Evolutionary conservation across 2,888 invertebrate genomes (phyloP), one percentile per base, ranked within the genome.

Genomic region (Cremastinae sp.): DNA sequence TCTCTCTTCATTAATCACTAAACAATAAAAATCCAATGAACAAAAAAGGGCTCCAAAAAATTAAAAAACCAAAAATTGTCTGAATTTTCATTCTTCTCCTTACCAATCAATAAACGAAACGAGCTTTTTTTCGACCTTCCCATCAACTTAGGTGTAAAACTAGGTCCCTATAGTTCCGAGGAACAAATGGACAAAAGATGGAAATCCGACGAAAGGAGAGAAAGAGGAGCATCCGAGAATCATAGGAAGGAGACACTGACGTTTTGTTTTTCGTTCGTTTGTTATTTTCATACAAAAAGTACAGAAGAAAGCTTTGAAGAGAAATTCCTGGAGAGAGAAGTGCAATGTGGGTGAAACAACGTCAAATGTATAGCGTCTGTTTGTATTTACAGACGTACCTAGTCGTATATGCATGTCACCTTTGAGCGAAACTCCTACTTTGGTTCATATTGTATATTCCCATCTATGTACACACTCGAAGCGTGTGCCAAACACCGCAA

Each of bases 391-490:
- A n/a, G n/a, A 81, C 77, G 59, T 53, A 43, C 47, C 80, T 82
- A 83, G 5, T 2, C 5, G 5, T 28, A 5, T 3, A 28, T 5
- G 28, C 28, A 5, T 28, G 28, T 28, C 28, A 28, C 28, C 28
- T 28, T 28, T 84, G 82, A 80, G 70, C 71, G 81, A 84, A 84
- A 83, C 85, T 86, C 86, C 85, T 85, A 84, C 83, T 45, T 55
- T 79, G 83, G 49, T 82, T 84, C 84, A 81, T 85, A 83, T 81
- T 41, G 80, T 78, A 82, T 28, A 3, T 28, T 5, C 5, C 76
- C 72, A 22, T 53, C 35, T n/a, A 10, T 22, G 14, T 37, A 41
- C 39, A 39, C 58, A 59, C 74, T 65, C 41, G 53, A 51, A 70
- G 22, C 14, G 43, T 65, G 65, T 59, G 70, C 70, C 65, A 61